Percentiles rank a stretch among this genome's conserved stretches.
Evolutionary conservation across 2,797 vertebrate genomes (phyloP).

Genomic region (Pseudocheirus occidentalis): DNA sequence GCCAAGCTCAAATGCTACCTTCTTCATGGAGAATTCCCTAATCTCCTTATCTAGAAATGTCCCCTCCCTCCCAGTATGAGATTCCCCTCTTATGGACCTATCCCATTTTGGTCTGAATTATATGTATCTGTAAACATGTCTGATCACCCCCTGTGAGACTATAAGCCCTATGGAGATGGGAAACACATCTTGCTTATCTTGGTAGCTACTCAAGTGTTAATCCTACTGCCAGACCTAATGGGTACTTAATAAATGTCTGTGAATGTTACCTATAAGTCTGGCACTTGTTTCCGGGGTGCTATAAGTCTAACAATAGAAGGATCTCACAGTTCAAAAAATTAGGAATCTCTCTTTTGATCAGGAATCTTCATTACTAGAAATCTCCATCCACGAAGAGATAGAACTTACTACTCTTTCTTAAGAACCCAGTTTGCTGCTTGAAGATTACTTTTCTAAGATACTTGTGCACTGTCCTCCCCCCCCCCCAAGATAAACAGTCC

Average conservation of each 20-base stretch:
- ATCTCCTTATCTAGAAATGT: background rate
- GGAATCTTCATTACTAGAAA: too few relatives aligned
- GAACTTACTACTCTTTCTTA: too few relatives aligned
- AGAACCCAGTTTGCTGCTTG: background rate
- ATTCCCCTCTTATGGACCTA: background rate
- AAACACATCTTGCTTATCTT: background rate
- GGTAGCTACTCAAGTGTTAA: background rate
- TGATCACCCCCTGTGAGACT: accelerated
- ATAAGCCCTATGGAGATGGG: accelerated
- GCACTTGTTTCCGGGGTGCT: background rate
- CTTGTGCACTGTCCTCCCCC: background rate
- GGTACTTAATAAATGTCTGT: background rate
- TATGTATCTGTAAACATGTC: background rate
- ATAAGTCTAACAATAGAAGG: background rate
- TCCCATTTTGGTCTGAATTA: accelerated
- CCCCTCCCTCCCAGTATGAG: background rate
- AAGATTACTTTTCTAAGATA: background rate
- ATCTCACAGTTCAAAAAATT: background rate
- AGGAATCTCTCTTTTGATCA: background rate
- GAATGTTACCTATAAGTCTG: background rate
- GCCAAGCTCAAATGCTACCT: background rate
- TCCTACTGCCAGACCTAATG: background rate
- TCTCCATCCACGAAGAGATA: too few relatives aligned
- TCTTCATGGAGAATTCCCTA: background rate
- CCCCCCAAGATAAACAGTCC: too few relatives aligned